phyloP scores from a whole-genome alignment of 2,888 invertebrate species.

The Heteropelma amictum region DNA sequence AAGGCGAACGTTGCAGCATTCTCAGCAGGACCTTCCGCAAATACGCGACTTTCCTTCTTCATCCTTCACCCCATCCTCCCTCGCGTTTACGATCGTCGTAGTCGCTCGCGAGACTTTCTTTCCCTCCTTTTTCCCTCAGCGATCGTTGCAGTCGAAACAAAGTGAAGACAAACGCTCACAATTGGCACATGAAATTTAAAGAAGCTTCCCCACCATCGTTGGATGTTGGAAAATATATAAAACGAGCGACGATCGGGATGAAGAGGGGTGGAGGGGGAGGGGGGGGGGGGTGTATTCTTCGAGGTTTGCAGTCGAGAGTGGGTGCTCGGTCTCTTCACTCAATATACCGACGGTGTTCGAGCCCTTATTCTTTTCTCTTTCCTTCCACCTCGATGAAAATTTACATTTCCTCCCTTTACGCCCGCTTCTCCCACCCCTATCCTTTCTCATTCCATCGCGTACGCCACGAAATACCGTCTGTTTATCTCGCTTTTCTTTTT shows the following conservation, averaged over 20 bases:
- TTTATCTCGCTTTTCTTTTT: constrained; percentile 78
- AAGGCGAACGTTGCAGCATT: constrained; percentile 50
- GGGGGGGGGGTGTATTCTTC: constrained; percentile 31
- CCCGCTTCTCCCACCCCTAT: constrained; percentile 33
- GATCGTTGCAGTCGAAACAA: constrained; percentile 59
- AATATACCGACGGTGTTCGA: constrained; percentile 72
- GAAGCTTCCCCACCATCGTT: constrained; percentile 58
- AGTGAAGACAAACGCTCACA: constrained; percentile 74
- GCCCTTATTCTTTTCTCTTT: constrained; percentile 76
- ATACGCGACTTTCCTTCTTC: constrained; percentile 45
- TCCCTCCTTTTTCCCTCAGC: constrained; percentile 14
- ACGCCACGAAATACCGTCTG: constrained; percentile 73
- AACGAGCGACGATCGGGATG: constrained; percentile 28
- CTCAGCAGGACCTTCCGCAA: constrained; percentile 47
- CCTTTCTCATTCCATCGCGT: constrained; percentile 5
- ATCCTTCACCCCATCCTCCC: constrained; percentile 8
- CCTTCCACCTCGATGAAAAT: constrained; percentile 77
- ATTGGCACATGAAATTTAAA: constrained; percentile 78
- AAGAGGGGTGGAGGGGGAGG: constrained; percentile 13
- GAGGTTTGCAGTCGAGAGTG: constrained; percentile 40
- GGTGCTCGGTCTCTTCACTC: constrained; percentile 68
- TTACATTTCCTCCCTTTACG: constrained; percentile 76
- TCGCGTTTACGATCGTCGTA: constrained; percentile 3
- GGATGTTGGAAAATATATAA: constrained; percentile 36
- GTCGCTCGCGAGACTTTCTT: constrained; percentile 28